phyloP scores from a whole-genome alignment of 2,113 vertebrate genomes.

The Oryzias curvinotus region DNA sequence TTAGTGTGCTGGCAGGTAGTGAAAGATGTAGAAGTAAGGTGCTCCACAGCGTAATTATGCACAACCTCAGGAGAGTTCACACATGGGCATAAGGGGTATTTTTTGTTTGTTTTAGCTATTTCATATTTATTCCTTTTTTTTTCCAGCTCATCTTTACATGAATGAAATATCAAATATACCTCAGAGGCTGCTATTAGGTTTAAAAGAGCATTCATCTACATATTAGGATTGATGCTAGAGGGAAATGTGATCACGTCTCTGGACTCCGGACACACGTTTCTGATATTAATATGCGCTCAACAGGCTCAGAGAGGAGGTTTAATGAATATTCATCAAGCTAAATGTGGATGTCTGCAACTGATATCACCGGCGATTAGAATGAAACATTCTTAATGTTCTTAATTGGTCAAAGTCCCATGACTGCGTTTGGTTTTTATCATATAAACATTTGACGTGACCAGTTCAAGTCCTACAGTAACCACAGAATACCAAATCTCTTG shows the following conservation, averaged over 20 bases:
- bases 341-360: slow-evolving; percentile 70
- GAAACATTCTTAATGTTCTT: slow-evolving; percentile 74
- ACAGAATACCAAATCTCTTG: slow-evolving; percentile 62
- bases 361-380: slow-evolving; percentile 70
- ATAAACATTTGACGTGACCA: slow-evolving; percentile 58
- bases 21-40: slow-evolving; percentile 69
- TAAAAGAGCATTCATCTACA: slow-evolving; percentile 74
- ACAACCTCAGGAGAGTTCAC: slow-evolving; percentile 69
- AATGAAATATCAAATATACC: slow-evolving; percentile 79
- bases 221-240: slow-evolving; percentile 73
- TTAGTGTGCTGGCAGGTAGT: slow-evolving; percentile 59
- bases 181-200: slow-evolving; percentile 56
- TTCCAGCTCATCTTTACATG: slow-evolving; percentile 60
- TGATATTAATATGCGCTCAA: slow-evolving; percentile 72
- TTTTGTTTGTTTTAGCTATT: slow-evolving; percentile 70
- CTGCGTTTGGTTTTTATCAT: slow-evolving; percentile 61
- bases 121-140: slow-evolving; percentile 50
- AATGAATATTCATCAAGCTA: slow-evolving; percentile 75
- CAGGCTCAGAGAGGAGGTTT: slow-evolving; percentile 47
- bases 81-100: slow-evolving; percentile 69
- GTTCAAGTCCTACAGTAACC: slow-evolving; percentile 59
- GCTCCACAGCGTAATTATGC: slow-evolving; percentile 76
- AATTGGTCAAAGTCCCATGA: slow-evolving; percentile 71
- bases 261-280: slow-evolving; percentile 64
- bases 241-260: slow-evolving; percentile 66